These are phyloP conservation scores for Neotragus pygmaeus DNA, from an alignment of 2,113 vertebrate species.

Conservation along the genomic window DNA sequence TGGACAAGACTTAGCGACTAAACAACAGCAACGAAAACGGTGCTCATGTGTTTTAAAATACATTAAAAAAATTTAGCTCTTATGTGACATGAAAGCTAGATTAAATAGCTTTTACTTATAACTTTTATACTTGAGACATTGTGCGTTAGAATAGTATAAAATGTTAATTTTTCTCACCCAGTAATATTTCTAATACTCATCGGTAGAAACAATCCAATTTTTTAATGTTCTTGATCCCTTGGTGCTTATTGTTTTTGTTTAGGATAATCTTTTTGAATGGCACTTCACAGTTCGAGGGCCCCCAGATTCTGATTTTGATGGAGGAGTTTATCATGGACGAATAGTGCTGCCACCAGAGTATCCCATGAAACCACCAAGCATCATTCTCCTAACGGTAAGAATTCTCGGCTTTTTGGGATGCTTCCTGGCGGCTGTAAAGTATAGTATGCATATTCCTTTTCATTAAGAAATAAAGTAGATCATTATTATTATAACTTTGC, in stretches of 20 bases:
- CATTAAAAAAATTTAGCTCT: not conserved
- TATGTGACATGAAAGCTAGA: not conserved
- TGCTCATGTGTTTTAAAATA: not conserved
- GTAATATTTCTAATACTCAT: constrained; percentile 6
- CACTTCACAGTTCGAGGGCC: constrained; percentile 98
- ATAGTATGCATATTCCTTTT: not conserved
- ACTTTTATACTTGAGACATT: constrained; percentile 14
- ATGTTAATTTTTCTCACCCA: not conserved
- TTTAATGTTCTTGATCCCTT: constrained; percentile 21
- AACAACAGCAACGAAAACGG: not conserved
- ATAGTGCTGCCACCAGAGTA: constrained; percentile 97
- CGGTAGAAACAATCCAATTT: not conserved
- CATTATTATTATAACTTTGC: not conserved
- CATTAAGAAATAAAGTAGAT: constrained; percentile 3
- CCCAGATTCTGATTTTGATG: constrained; percentile 97
- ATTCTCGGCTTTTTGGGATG: not conserved
- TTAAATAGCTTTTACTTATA: constrained; percentile 19
- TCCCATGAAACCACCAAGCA: constrained; percentile 99
- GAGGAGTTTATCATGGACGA: constrained; percentile 96
- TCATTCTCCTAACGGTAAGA: constrained; percentile 96
- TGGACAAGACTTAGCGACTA: not conserved
- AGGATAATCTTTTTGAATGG: constrained; percentile 99
- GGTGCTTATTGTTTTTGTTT: constrained; percentile 31
- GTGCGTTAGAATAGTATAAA: constrained; percentile 14
- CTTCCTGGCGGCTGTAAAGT: not conserved